Evolutionary conservation across 2,797 vertebrate genomes (phyloP).

Genomic region (Falco novaeseelandiae): DNA sequence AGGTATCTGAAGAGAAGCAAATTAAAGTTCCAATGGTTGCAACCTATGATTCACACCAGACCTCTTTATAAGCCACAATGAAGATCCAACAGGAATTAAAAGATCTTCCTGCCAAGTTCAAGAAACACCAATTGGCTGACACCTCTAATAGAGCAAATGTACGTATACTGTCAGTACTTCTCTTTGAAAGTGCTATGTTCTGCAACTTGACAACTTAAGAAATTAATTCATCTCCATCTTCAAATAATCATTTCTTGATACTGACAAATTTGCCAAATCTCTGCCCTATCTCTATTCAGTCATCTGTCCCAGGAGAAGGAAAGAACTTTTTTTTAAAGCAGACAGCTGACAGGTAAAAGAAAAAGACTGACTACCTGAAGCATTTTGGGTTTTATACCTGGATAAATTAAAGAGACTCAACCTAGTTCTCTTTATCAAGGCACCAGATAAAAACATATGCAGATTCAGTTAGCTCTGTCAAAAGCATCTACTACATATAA

Average conservation of each 20-base stretch:
- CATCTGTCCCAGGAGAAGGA: slow-evolving; percentile 44
- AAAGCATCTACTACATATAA: slow-evolving; percentile 16
- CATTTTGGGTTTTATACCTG: slow-evolving; percentile 10
- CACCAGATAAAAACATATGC: slow-evolving; percentile 28
- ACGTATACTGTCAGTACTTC: slow-evolving; percentile 21
- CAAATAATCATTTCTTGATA: slow-evolving; percentile 46
- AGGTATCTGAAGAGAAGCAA: neutral
- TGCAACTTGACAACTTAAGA: slow-evolving; percentile 63
- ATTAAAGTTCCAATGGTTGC: neutral
- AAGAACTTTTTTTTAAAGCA: slow-evolving; percentile 24
- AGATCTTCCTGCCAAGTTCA: neutral
- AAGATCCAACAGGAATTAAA: neutral
- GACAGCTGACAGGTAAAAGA: slow-evolving; percentile 32
- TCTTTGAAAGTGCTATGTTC: slow-evolving; percentile 51
- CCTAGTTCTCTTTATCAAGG: neutral
- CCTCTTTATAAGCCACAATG: neutral
- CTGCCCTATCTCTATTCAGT: slow-evolving; percentile 46
- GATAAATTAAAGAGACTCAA: slow-evolving; percentile 11
- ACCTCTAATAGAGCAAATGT: slow-evolving; percentile 39
- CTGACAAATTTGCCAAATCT: slow-evolving; percentile 61
- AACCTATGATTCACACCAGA: neutral
- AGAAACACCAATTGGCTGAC: slow-evolving; percentile 43
- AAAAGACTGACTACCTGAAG: slow-evolving; percentile 27
- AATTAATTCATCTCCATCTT: slow-evolving; percentile 62
- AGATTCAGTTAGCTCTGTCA: slow-evolving; percentile 46